Conservation (phyloP, 1,140 invertebrate species). For the Drosophila dunni region DNA sequence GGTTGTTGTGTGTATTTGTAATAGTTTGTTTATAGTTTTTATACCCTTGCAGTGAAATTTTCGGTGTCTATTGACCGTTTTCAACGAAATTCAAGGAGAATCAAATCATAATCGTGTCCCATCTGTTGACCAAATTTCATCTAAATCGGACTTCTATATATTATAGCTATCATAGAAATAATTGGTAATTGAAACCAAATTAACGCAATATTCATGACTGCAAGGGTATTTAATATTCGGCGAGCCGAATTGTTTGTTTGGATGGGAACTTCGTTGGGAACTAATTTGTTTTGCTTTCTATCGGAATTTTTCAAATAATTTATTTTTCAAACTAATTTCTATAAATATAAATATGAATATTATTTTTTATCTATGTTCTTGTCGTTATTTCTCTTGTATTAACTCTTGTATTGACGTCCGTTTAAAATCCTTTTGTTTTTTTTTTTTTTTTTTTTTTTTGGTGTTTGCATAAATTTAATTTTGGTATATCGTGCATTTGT, state of each 20-base stretch:
- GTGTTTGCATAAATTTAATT: slow-evolving; percentile 20
- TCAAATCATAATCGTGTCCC: too few species aligned
- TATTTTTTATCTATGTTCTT: slow-evolving; percentile 17
- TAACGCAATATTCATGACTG: too few species aligned
- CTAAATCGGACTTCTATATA: too few species aligned
- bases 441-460: slow-evolving; percentile 33
- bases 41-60: too few species aligned
- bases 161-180: too few species aligned
- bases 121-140: too few species aligned
- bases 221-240: too few species aligned
- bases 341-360: background rate
- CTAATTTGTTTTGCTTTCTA: slow-evolving; percentile 9
- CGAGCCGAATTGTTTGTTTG: slow-evolving; percentile 23
- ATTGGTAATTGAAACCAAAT: too few species aligned
- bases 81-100: too few species aligned
- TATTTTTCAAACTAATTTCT: background rate
- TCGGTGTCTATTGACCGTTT: too few species aligned
- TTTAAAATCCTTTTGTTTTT: slow-evolving; percentile 77
- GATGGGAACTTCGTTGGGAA: slow-evolving; percentile 46
- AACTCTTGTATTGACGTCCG: slow-evolving; percentile 58
- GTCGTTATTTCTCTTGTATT: slow-evolving; percentile 27
- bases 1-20: slow-evolving; percentile 55
- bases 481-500: slow-evolving; percentile 43
- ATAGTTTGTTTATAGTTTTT: slow-evolving; percentile 21
- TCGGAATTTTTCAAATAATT: slow-evolving; percentile 3